Evolutionary conservation across 2,113 vertebrate species (phyloP).

Genomic region (Monarcha castaneiventris): DNA sequence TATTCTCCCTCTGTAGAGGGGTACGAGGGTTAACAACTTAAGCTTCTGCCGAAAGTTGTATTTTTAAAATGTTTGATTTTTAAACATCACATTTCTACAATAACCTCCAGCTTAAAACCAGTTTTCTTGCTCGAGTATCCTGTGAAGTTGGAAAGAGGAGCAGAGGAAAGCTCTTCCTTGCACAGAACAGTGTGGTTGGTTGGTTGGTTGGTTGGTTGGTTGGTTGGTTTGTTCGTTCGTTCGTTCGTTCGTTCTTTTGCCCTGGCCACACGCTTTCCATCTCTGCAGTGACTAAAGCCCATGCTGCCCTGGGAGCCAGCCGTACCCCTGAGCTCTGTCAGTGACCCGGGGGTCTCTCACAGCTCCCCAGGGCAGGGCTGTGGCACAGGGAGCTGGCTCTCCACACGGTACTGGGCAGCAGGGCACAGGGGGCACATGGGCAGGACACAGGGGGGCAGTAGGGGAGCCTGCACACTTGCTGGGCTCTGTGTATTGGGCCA

Average conservation of each 20-base stretch:
- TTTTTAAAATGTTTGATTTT: neutral
- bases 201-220: neutral
- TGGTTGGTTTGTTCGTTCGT: too few species aligned
- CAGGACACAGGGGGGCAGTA: accelerated
- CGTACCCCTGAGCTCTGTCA: neutral
- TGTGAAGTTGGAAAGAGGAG: neutral
- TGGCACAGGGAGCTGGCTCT: neutral
- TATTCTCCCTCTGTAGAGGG: neutral
- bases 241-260: too few species aligned
- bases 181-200: accelerated
- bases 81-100: neutral
- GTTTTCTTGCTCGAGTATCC: neutral
- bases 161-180: neutral
- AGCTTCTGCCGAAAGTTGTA: neutral
- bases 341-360: neutral
- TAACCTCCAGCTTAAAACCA: neutral
- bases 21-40: neutral
- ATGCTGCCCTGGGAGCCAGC: neutral
- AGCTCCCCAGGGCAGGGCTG: neutral
- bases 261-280: accelerated
- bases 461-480: neutral
- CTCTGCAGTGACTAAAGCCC: neutral
- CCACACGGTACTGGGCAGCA: accelerated
- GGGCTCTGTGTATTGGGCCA: neutral
- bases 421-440: neutral